Evolutionary conservation across 2,113 vertebrate genomes (phyloP), one percentile per base, ranked within the genome.

Genomic region (Otis tarda): DNA sequence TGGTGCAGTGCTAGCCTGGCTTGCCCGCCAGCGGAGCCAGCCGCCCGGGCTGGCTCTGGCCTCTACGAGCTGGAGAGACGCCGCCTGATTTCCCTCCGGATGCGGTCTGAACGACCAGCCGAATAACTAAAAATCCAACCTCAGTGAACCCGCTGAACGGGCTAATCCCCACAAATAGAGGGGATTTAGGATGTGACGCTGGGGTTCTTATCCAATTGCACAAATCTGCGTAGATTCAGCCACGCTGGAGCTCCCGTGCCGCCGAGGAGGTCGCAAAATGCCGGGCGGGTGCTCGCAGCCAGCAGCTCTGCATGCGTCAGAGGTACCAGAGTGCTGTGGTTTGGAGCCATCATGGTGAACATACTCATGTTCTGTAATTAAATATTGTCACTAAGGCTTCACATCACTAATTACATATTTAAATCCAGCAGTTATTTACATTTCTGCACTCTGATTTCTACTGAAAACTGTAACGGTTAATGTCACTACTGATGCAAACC

Each of bases 131-230:
- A 93, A 97, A 73, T 93, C 91, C 94, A 64, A 35, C 88, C 92
- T 78, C 82, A 4, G n/a, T 31, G 92, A 93, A 83, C 93, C 53
- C 94, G 89, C 88, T 57, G 64, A 91, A 68, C 45, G n/a, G 93
- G 80, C 93, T 97, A 97, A 98, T 98, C 97, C 96, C 96, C 81
- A 68, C 82, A 94, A 95, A 97, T 35, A 86, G 84, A 89, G 43
- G 12, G 95, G 96, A 97, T 98, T 98, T 98, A 79, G 97, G 93
- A 75, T 97, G 49, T 22, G 86, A 33, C 81, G 88, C 87, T 27
- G 22, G 76, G 87, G 79, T 93, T 97, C 96, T 95, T 83, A 97
- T 94, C 70, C 90, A 91, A 88, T 94, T 94, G 95, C 94, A 93
- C 95, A 97, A 90, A 95, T 77, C 67, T 4, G 82, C 14, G 14